phyloP scores from a whole-genome alignment of 2,888 invertebrate species.

The Ferrisia virgata region DNA sequence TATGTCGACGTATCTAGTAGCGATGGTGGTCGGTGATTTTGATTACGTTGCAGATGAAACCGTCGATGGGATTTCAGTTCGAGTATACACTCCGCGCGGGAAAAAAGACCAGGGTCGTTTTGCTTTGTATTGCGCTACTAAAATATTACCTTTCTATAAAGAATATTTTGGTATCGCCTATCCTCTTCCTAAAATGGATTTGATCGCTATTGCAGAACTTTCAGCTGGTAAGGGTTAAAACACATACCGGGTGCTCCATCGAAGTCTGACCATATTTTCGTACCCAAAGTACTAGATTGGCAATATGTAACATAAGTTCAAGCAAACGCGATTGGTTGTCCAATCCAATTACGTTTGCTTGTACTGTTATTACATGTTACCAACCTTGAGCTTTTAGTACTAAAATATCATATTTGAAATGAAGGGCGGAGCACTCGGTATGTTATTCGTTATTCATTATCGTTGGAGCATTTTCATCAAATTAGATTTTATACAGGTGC shows the following conservation, averaged over 20 bases:
- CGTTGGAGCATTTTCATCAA: too few species aligned
- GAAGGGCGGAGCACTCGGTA: too few species aligned
- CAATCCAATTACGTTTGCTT: too few species aligned
- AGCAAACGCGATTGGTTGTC: too few species aligned
- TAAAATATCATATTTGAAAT: too few species aligned
- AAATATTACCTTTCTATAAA: constrained; percentile 89
- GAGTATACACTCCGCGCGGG: constrained; percentile 83
- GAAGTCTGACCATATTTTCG: too few species aligned
- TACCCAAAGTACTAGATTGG: too few species aligned
- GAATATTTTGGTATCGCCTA: constrained; percentile 92
- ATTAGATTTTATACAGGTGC: too few species aligned
- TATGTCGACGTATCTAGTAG: constrained; percentile 95
- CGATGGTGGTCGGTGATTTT: constrained; percentile 91
- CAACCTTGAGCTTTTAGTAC: too few species aligned
- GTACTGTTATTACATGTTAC: too few species aligned
- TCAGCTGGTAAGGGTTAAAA: constrained; percentile 62
- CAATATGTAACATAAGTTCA: too few species aligned
- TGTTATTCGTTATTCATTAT: not conserved
- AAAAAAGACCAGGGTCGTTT: constrained; percentile 89
- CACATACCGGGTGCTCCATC: too few species aligned
- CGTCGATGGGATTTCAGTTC: constrained; percentile 74
- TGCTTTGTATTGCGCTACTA: constrained; percentile 87
- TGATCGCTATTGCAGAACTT: constrained; percentile 94
- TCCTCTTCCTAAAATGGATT: constrained; percentile 92
- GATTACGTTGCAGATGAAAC: constrained; percentile 86